Evolutionary conservation across 1,140 invertebrate species (phyloP), one percentile per base, ranked within the genome.

Genomic region (Ylistrum balloti): DNA sequence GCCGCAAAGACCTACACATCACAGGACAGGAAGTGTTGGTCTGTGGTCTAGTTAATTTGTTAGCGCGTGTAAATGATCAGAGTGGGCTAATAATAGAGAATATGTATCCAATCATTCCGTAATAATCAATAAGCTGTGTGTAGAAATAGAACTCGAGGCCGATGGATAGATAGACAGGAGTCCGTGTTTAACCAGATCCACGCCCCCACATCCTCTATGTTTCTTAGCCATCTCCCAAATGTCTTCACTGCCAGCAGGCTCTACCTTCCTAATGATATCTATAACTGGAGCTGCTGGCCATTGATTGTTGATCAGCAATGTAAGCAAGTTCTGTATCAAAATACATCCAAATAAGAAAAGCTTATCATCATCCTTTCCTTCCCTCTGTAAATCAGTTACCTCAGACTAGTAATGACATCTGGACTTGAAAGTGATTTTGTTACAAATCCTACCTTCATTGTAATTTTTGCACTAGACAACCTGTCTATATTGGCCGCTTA

Each of bases 1-100:
- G 56, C n/a, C n/a, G 56, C 17, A 28, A 28, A 74, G 56, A 74
- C 56, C 5, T 7, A n/a, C 56, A 5, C n/a, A 28, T 74, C 56
- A 11, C 13, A 74, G 22, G 56, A 74, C 56, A 74, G 56, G 56
- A 74, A 74, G 56, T 74, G n/a, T 28, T 28, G 41, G 41, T 45
- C 41, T 45, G n/a, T 74, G 56, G 56, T n/a, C 56, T 74, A n/a
- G 22, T 74, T 74, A 74, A 28, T 74, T 28, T 74, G 56, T 74
- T 45, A 17, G 41, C 41, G 17, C 41, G 41, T 45, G 22, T 74
- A 28, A 74, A 74, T 74, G 56, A 74, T 74, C 56, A 74, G 17
- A 74, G n/a, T 17, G 5, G 56, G n/a, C 56, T 74, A 74, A 74
- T 74, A 74, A 74, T 74, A 74, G 56, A n/a, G 56, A 74, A 74